phyloP scores from a whole-genome alignment of 2,888 invertebrate species.

The Candidula unifasciata region DNA sequence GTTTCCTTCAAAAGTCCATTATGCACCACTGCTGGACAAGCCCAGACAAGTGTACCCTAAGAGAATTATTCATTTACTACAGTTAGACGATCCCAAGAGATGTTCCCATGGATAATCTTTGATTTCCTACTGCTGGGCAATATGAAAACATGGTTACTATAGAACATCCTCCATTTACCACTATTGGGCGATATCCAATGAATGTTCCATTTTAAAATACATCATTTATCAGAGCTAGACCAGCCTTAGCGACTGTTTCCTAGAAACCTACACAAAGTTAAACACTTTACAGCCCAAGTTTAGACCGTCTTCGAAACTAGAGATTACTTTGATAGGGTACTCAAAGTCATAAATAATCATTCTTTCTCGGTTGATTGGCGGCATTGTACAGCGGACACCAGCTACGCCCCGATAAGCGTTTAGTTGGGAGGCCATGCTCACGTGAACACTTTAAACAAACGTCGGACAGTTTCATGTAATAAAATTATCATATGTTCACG shows the following conservation, averaged over 20 bases:
- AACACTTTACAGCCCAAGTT: neutral
- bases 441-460: neutral
- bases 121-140: no score
- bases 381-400: neutral
- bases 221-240: no score
- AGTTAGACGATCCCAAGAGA: no score
- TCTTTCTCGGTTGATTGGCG: neutral
- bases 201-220: no score
- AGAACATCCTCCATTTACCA: no score
- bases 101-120: no score
- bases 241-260: neutral
- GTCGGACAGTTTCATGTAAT: neutral
- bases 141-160: no score
- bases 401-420: neutral
- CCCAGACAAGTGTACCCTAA: no score
- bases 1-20: no score
- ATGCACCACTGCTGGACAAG: no score
- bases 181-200: no score
- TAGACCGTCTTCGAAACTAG: neutral
- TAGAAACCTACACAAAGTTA: neutral
- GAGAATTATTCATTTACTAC: no score
- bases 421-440: neutral
- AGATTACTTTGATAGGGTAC: constrained; percentile 14
- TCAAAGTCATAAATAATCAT: neutral
- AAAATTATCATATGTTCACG: neutral